These are phyloP conservation scores for Cynaeus angustus DNA, from an alignment of 2,888 invertebrate species.

Conservation along the genomic window DNA sequence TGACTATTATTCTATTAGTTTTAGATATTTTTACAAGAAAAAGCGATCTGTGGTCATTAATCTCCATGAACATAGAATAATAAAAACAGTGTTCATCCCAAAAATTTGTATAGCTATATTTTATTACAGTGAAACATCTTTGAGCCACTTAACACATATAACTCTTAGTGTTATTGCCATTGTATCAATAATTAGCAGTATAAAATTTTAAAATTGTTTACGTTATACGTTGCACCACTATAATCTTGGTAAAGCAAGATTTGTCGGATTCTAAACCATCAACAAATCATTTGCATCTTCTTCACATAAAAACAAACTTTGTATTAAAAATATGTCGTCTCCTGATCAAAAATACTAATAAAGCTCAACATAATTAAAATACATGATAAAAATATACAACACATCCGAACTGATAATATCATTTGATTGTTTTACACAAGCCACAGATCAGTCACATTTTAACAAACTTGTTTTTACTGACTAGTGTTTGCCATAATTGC, in stretches of 20 bases:
- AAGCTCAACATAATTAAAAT: slow-evolving; percentile 17
- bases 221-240: slow-evolving; percentile 15
- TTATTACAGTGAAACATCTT: slow-evolving; percentile 39
- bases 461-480: slow-evolving; percentile 28
- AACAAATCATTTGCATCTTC: neutral
- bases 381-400: slow-evolving; percentile 25
- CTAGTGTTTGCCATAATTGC: slow-evolving; percentile 43
- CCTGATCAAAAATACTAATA: slow-evolving; percentile 10
- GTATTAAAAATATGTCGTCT: slow-evolving; percentile 21
- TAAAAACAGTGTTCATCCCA: slow-evolving; percentile 37
- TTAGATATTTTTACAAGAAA: slow-evolving; percentile 13
- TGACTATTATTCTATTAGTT: slow-evolving; percentile 15
- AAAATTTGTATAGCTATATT: slow-evolving; percentile 30
- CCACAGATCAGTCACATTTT: slow-evolving; percentile 36
- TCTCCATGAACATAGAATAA: slow-evolving; percentile 38
- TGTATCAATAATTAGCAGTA: slow-evolving; percentile 31
- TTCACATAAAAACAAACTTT: slow-evolving; percentile 19
- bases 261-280: neutral
- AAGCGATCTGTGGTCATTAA: slow-evolving; percentile 38
- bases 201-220: slow-evolving; percentile 28
- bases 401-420: slow-evolving; percentile 27
- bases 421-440: slow-evolving; percentile 42
- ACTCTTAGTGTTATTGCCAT: slow-evolving; percentile 38
- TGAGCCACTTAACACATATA: slow-evolving; percentile 41
- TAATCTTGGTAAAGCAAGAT: slow-evolving; percentile 10